Evolutionary conservation across 2,797 vertebrate genomes (phyloP), one percentile per base, ranked within the genome.

Genomic region (Podargus strigoides): DNA sequence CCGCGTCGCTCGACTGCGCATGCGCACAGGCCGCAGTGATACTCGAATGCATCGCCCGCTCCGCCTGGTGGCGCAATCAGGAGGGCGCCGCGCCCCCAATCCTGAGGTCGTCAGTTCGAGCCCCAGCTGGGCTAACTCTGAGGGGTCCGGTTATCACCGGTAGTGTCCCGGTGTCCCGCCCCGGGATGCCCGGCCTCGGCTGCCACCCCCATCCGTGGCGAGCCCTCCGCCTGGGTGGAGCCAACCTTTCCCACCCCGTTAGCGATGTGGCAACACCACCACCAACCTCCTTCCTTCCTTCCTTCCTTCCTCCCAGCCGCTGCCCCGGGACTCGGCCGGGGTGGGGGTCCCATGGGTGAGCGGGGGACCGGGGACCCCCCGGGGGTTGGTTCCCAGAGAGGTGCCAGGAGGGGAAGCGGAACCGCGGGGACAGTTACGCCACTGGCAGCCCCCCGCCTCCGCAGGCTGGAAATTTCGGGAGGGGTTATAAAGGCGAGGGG

Each of bases 281-380:
- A 3, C 10, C 74, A 84, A 8, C 68, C 52, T 67, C 87, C 92
- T 84, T 42, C 55, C 24, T 50, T 67, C 87, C 92, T 84, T 42
- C 55, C 24, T 50, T 24, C 82, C 55, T 67, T 17, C 77, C 12
- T 84, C 41, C 37, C 46, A 19, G 47, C 16, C 1, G 34, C 46
- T 4, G 41, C 14, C 46, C 52, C 32, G 6, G 60, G 36, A n/a
- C n/a, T 44, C 22, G 44, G 41, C 62, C 9, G 2, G 17, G 30
- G 44, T 23, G 14, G 47, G 87, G 69, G 55, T 66, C 76, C 83
- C 67, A 85, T 85, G 93, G 93, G 89, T 89, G 92, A 87, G 84
- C 32, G n/a, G n/a, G 79, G 6, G 75, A 34, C 56, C 12, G 53
- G 70, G 23, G 24, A 30, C 34, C 50, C 50, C 72, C n/a, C n/a